These are phyloP conservation scores for Pachyuromys duprasi DNA, from an alignment of 2,797 vertebrate species.

Conservation along the genomic window DNA sequence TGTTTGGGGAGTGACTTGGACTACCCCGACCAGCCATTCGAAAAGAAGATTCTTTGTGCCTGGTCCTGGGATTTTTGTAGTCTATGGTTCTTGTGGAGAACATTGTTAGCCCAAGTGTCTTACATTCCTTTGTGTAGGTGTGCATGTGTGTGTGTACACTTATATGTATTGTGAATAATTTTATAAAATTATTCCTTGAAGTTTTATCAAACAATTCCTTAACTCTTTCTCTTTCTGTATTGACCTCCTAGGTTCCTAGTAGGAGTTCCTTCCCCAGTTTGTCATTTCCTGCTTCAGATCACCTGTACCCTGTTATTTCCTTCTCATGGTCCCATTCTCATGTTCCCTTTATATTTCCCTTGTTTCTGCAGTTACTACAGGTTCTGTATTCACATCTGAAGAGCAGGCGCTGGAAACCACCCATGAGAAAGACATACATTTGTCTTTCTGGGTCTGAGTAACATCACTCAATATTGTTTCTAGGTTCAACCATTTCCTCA, in stretches of 20 bases:
- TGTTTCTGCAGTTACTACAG: neutral
- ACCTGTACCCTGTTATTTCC: neutral
- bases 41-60: neutral
- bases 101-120: neutral
- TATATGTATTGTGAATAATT: neutral
- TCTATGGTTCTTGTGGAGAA: neutral
- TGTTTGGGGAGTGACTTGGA: neutral
- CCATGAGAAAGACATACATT: neutral
- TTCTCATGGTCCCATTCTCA: neutral
- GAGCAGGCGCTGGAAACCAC: neutral
- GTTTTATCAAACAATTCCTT: neutral
- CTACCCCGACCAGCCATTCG: neutral
- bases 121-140: neutral
- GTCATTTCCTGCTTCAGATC: neutral
- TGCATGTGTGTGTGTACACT: neutral
- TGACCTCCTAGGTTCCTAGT: neutral
- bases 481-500: neutral
- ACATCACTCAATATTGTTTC: neutral
- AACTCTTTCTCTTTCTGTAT: neutral
- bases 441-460: neutral
- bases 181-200: neutral
- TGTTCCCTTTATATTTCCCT: neutral
- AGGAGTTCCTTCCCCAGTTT: neutral
- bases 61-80: neutral
- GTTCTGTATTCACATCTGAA: neutral